Evolutionary conservation across 2,888 invertebrate species (phyloP), one percentile per base, ranked within the genome.

Genomic region (Mesorhabditis belari): DNA sequence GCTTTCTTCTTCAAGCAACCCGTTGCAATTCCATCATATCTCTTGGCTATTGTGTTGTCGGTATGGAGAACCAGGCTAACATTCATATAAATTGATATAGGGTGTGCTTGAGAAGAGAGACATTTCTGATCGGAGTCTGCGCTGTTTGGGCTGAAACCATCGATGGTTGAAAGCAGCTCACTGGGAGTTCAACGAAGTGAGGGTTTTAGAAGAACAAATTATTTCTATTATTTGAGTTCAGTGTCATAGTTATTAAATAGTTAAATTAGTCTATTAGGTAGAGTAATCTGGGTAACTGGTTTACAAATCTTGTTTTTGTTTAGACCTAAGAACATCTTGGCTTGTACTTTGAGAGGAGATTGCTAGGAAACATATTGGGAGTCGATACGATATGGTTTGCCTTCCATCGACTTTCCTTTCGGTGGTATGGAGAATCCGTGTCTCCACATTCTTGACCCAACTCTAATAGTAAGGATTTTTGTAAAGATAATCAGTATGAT

Each of bases 401-500:
- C 85, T 95, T 79, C 94, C 94, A 0, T 91, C 93, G 0, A 89
- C 89, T 68, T 95, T 94, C 92, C 94, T 0, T 93, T 88, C 81
- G 94, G 94, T 0, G 94, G 94, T 23, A 95, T 95, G 94, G 94
- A 95, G 83, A 94, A 95, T 85, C 94, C 94, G 0, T 93, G 93
- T 81, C 83, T 95, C 55, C 94, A 93, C 0, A 94, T 95, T 83
- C 89, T 93, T 3, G 93, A 94, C 0, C 94, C 94, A 3, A 93
- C 94, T 0, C 80, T 93, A 55, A 83, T 95, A 84, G 89, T 89
- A 53, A 60, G 61, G 27, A 35, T 35, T 2, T n/a, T n/a, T n/a
- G n/a, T n/a, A n/a, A n/a, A n/a, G n/a, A n/a, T n/a, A n/a, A n/a
- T n/a, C n/a, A n/a, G n/a, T n/a, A n/a, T n/a, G n/a, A n/a, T n/a